Evolutionary conservation across 2,797 vertebrate genomes (phyloP), one percentile per base, ranked within the genome.

Genomic region (Amblyopsis hoosieri): DNA sequence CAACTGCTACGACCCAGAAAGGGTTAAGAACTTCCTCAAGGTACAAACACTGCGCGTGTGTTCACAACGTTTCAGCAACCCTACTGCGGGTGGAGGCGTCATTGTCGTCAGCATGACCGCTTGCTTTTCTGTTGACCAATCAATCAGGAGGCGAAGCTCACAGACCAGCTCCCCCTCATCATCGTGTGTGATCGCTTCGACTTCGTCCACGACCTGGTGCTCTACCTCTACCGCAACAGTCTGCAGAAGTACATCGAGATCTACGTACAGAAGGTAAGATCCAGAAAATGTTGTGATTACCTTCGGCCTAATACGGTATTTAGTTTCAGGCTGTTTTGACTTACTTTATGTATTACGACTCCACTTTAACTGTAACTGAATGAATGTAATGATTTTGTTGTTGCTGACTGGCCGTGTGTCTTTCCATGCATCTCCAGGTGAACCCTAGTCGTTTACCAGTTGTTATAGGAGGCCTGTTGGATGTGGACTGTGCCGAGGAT

Each of bases 181-280:
- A 98, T 98, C 14, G 97, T 98, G 7, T 98, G 96, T 12, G 97
- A 98, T 80, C 95, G 97, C 67, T 98, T 98, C 80, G 96, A 98
- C 84, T 98, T 98, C 64, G 97, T 98, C 82, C 97, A 98, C 31
- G 97, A 98, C 83, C 86, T 98, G 81, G 96, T 98, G 74, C 94
- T 98, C 60, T 98, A 98, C 91, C 91, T 98, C 85, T 98, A 98
- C 84, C 95, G 95, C 89, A 98, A 98, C 89, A 98, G 92, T 79
- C 93, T 98, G 42, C 96, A 98, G 83, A 98, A 98, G 72, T 98
- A 98, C 66, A 98, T 98, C 51, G 97, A 98, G 85, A 98, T 98
- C 78, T 98, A 98, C 23, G 96, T 98, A 47, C 97, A 98, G 82
- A 98, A 98, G 92, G 96, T 98, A 85, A 89, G 92, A 56, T 33